Base-by-base conservation (phyloP, 1,140 invertebrate genomes). In the Apis dorsata region DNA sequence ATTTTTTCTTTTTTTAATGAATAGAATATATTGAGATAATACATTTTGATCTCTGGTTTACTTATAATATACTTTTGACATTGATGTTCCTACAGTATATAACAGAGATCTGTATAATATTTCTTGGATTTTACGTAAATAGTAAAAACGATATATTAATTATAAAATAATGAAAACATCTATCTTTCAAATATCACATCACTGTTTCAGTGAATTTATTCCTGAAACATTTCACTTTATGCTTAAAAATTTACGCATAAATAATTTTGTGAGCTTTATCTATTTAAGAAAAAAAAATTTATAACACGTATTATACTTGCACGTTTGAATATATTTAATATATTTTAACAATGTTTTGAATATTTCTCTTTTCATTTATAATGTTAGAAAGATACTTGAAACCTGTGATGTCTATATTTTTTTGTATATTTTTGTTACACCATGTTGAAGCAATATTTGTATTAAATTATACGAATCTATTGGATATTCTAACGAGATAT, bases 381-480 rank as follows among this genome's bases (percentile, higher is more conserved):
- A n/a, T n/a, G 7, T 66, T 57, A 21, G 0, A 74, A 62, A 59
- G 28, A 81, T 74, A 81, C 21, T 34, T 57, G 60, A 9, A 49
- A 81, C 53, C 79, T 81, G 79, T 68, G 79, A 68, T 75, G 77
- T 49, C 53, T 75, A 75, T 74, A 75, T 66, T 62, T 59, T 75
- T 75, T 81, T 68, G 68, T 75, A 81, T 81, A 75, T 81, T 81
- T 72, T 81, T 75, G 19, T 81, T 75, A 75, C 24, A 17, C 15
- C 7, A 24, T 49, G 11, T 59, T 12, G 3, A 34, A 44, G 19
- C 24, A 76, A 28, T n/a, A 53, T 71, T 28, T 57, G 55, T 79
- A 28, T 60, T 77, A 65, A 65, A 63, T 51, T 44, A n/a, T 78
- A 59, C 5, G 7, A 59, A 60, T 21, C 15, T 11, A 24, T 28